phyloP scores from a whole-genome alignment of 2,797 vertebrate genomes.

The Alauda arvensis region DNA sequence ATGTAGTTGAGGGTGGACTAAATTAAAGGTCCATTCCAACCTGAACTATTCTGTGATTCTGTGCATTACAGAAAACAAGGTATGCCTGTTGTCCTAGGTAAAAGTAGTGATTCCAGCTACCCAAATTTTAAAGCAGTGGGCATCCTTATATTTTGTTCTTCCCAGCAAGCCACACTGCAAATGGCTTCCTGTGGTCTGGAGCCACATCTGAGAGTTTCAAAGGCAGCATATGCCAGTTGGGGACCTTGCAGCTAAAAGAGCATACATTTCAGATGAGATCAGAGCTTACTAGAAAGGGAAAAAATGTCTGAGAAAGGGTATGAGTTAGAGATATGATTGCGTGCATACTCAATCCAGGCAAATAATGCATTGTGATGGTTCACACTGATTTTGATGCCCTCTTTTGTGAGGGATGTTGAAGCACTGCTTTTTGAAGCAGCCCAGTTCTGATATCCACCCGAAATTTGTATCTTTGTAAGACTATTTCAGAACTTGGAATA shows the following conservation, averaged over 20 bases:
- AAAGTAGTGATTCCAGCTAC: neutral
- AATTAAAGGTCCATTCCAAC: neutral
- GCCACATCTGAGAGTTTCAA: slow-evolving; percentile 1
- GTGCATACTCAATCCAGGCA: neutral
- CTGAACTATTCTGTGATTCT: neutral
- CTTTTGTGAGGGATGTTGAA: neutral
- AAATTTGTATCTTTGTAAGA: neutral
- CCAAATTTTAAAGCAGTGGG: accelerated
- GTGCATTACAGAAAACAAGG: neutral
- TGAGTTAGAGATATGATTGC: neutral
- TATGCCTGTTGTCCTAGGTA: neutral
- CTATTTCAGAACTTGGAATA: neutral
- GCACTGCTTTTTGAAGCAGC: neutral
- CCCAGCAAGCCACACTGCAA: neutral
- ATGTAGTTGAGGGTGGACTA: neutral
- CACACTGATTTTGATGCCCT: neutral
- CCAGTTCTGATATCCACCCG: neutral
- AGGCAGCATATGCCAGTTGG: neutral
- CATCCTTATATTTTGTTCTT: neutral
- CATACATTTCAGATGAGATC: slow-evolving; percentile 6
- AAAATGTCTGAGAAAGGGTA: neutral
- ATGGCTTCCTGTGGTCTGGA: neutral
- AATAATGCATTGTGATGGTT: neutral
- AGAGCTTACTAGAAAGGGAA: neutral
- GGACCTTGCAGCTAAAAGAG: neutral